Evolutionary conservation across 2,888 invertebrate species (phyloP).

Genomic region (Eupithecia abbreviata): DNA sequence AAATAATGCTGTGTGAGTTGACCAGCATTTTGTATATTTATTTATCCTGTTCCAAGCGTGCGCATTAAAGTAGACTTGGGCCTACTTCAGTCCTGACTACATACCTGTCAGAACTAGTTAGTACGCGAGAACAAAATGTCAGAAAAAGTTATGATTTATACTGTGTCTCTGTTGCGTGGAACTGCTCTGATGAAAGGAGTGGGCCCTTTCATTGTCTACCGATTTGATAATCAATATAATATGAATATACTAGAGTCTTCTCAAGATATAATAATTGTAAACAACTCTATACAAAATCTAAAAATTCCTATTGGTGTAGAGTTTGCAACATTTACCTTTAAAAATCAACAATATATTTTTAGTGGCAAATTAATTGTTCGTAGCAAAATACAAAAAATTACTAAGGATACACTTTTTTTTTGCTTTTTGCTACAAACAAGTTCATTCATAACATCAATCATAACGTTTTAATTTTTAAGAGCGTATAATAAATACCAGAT

Average conservation of each 20-base stretch:
- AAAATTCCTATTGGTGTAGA: neutral
- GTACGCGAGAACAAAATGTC: conserved; percentile 25
- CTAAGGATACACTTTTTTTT: too few species aligned
- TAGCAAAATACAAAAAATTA: too few species aligned
- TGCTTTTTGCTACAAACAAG: too few species aligned
- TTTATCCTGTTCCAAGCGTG: neutral
- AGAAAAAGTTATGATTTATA: conserved; percentile 34
- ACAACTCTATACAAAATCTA: neutral
- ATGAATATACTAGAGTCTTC: neutral
- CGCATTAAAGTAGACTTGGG: neutral
- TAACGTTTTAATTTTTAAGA: too few species aligned
- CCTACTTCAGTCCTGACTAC: conserved; percentile 2
- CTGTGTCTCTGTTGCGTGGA: conserved; percentile 24
- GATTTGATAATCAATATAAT: neutral
- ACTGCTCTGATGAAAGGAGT: neutral
- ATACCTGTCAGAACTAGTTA: conserved; percentile 26
- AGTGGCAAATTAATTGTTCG: too few species aligned
- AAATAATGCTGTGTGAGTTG: too few species aligned
- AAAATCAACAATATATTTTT: neutral
- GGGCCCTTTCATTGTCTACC: neutral
- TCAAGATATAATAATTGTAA: neutral
- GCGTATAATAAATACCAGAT: too few species aligned
- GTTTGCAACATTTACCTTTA: neutral
- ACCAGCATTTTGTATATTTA: too few species aligned
- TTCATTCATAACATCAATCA: too few species aligned